Evolutionary conservation across 2,113 vertebrate species (phyloP), one percentile per base, ranked within the genome.

Genomic region (Parotia lawesii): DNA sequence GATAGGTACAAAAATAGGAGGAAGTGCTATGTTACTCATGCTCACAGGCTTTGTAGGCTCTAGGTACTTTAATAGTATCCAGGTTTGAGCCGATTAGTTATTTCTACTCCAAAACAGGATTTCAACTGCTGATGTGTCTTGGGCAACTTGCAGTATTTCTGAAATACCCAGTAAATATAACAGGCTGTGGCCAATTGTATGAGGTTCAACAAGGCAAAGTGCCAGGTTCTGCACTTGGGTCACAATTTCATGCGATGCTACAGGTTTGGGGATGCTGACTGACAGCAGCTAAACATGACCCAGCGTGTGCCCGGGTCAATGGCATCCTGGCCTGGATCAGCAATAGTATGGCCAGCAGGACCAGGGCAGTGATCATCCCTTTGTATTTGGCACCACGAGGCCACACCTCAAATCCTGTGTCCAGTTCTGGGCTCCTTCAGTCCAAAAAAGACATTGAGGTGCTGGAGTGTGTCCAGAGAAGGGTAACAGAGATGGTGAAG

Each of bases 71-170:
- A 78, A 70, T 1, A 76, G 24, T 10, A 8, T 38, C 54, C n/a
- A 82, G 20, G 45, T 72, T 77, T 77, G 35, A 90, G 22, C 10
- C 38, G 35, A 76, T n/a, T 50, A 25, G 29, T 45, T 61, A 78
- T 65, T 95, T 90, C 70, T 84, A 71, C 21, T 75, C 57, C 25
- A 71, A 75, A 87, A 87, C 9, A 72, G 12, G 6, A 86, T 70
- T 81, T 84, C 75, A 90, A 31, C 20, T 47, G n/a, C 28, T 80
- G 9, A 15, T 33, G 11, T 12, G 31, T 81, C 80, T 81, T 88
- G 29, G 21, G 15, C 21, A 80, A 65, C 13, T 82, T 71, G 66
- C 5, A 42, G 11, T 31, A 74, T 31, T 85, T 93, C 60, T 84
- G 28, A 15, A 93, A 71, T 15, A 62, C 19, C 14, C 27, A 71